These are phyloP conservation scores for Hemicentrotus pulcherrimus DNA, from an alignment of 35 echinoderm and acorn worm genomes.

Conservation along the genomic window DNA sequence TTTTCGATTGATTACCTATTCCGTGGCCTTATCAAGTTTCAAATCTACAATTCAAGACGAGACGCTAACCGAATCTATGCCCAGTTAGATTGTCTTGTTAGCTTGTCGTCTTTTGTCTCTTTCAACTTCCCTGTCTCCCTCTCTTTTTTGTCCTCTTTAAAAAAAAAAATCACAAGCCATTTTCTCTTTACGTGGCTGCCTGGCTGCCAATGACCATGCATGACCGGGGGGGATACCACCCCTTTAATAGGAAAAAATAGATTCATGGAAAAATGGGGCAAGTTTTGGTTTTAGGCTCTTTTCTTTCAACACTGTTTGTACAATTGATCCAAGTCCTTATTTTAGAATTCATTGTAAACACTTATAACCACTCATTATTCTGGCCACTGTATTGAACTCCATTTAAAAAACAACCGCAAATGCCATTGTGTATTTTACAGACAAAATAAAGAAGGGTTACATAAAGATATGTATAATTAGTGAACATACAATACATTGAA, in stretches of 20 bases:
- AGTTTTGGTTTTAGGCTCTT: background rate
- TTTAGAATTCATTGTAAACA: background rate
- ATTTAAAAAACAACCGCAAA: background rate
- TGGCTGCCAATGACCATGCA: background rate
- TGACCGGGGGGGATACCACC: background rate
- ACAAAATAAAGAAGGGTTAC: background rate
- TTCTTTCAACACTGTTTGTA: background rate
- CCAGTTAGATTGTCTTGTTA: constrained; percentile 20
- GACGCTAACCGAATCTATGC: constrained; percentile 1
- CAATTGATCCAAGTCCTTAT: background rate
- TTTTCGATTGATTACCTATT: constrained; percentile 23
- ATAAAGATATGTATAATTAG: background rate
- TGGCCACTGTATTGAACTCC: background rate
- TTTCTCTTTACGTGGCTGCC: background rate
- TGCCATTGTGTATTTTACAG: background rate
- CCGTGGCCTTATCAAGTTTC: constrained; percentile 34
- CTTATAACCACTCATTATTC: background rate
- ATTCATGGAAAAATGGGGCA: background rate
- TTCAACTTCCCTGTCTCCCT: background rate
- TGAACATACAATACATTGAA: background rate
- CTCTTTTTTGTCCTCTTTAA: no score
- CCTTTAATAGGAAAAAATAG: background rate
- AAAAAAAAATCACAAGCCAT: background rate
- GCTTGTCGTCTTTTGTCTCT: background rate
- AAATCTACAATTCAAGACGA: constrained; percentile 39